These are phyloP conservation scores for Endotricha flammealis DNA, from an alignment of 2,888 invertebrate species.

Conservation along the genomic window DNA sequence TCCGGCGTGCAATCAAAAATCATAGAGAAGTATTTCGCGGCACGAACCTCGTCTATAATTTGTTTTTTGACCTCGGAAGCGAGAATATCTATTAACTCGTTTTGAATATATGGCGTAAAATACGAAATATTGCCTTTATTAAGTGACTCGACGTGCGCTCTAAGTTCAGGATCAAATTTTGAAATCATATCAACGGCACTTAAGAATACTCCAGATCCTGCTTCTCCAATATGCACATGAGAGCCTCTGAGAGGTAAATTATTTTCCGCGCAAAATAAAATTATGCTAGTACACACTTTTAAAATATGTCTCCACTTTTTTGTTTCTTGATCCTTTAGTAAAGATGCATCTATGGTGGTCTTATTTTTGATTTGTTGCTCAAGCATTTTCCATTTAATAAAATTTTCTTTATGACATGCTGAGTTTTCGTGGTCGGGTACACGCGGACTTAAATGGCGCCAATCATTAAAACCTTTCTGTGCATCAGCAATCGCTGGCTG, in stretches of 20 bases:
- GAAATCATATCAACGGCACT: slow-evolving; percentile 10
- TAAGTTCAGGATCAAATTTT: slow-evolving; percentile 14
- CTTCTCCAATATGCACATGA: slow-evolving; percentile 5
- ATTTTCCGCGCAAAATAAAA: slow-evolving; percentile 6
- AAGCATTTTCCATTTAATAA: slow-evolving; percentile 13
- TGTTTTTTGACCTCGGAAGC: slow-evolving; percentile 9
- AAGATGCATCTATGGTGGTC: slow-evolving; percentile 13
- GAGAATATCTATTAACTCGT: slow-evolving; percentile 12
- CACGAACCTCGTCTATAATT: slow-evolving; percentile 5
- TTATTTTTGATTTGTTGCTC: slow-evolving; percentile 13
- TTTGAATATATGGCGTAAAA: slow-evolving; percentile 14
- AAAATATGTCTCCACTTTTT: slow-evolving; percentile 12
- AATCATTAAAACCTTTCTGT: slow-evolving; percentile 13
- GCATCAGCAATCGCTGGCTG: slow-evolving; percentile 11
- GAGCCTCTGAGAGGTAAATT: slow-evolving; percentile 7
- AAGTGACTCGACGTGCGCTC: slow-evolving; percentile 12
- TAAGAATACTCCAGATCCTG: slow-evolving; percentile 4
- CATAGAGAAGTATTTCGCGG: slow-evolving; percentile 12
- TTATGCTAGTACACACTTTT: slow-evolving; percentile 1
- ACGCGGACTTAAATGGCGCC: slow-evolving; percentile 13
- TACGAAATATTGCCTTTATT: slow-evolving; percentile 10
- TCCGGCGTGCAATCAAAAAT: slow-evolving; percentile 13
- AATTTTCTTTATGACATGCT: slow-evolving; percentile 12
- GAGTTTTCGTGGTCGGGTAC: slow-evolving; percentile 13
- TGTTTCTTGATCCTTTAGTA: slow-evolving; percentile 10